These are phyloP conservation scores for Euzetes globulus DNA, from an alignment of 2,888 invertebrate genomes.

Conservation along the genomic window DNA sequence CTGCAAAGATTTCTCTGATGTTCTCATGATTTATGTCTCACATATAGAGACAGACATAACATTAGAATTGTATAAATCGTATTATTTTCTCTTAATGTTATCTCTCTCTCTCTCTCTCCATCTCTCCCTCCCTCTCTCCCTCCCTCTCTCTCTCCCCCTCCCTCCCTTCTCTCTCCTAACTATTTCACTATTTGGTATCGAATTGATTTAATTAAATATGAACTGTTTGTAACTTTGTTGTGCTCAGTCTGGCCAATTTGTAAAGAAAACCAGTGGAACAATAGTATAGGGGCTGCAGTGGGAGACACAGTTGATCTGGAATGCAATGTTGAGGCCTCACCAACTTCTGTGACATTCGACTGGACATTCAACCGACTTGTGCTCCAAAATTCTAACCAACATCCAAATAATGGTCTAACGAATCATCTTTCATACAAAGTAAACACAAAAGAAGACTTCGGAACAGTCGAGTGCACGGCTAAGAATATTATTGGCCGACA, in stretches of 20 bases:
- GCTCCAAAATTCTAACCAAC: background rate
- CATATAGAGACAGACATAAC: background rate
- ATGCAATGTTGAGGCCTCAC: constrained; percentile 19
- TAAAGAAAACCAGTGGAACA: background rate
- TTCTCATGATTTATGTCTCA: background rate
- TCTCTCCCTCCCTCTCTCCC: background rate
- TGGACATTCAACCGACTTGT: constrained; percentile 1
- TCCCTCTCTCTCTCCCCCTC: background rate
- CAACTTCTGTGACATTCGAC: constrained; percentile 22
- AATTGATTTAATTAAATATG: background rate
- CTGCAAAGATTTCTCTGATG: background rate
- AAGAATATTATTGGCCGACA: constrained; percentile 18
- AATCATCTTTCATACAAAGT: background rate
- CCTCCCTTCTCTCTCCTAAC: background rate
- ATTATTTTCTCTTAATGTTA: background rate
- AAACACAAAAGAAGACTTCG: background rate
- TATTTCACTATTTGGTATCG: background rate
- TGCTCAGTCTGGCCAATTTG: constrained; percentile 23
- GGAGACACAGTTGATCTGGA: constrained; percentile 14
- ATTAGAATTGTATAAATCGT: background rate
- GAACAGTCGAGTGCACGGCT: constrained; percentile 5
- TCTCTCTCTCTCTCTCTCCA: background rate
- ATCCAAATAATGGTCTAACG: background rate
- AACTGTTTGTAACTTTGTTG: background rate
- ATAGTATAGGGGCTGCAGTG: constrained; percentile 16